Base-by-base conservation (phyloP, 1,140 invertebrate genomes). In the Drosophila serrata region DNA sequence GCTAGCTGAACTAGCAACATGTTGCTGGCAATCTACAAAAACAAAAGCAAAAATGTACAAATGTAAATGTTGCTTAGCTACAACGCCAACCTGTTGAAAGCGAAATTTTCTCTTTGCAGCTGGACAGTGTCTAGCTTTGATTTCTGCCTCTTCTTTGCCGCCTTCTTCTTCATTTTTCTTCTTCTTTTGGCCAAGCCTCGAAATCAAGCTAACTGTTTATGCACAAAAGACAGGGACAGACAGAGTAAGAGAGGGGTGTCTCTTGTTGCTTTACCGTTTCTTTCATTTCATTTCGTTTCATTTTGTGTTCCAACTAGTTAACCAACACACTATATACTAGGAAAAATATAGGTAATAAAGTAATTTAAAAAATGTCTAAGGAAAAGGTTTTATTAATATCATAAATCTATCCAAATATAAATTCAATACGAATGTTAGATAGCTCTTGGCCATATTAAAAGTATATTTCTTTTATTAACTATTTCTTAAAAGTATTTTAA, bases 81-180 rank as follows among this genome's bases (percentile, higher is more conserved):
- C 58, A 60, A 79, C 46, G 79, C 79, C 87, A 92, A 92, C 91
- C 91, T 92, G 91, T 92, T 92, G 91, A 92, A 92, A 92, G 91
- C 91, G 91, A 92, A 92, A 92, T 91, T 92, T 79, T 80, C 53
- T 70, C 64, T 78, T 82, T 43, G 22, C 48, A 51, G 70, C 75
- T 87, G 82, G 79, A 84, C 81, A 85, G 67, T 69, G 77, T 85
- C 67, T 88, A 79, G 75, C 57, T 80, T 68, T 75, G 56, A 58
- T 56, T 75, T 56, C 65, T 17, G 65, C 29, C 63, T 73, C 56
- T 60, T 72, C 49, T 74, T 64, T 77, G 48, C 51, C 79, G 57
- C 64, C 31, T 70, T 67, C 45, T 15, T 13, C 40, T 43, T 74
- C 55, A n/a, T 37, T 62, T 35, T 2, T 24, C 78, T 79, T 79